These are phyloP conservation scores for Philopotamus ludificatus DNA, from an alignment of 1,140 invertebrate genomes.

Conservation along the genomic window DNA sequence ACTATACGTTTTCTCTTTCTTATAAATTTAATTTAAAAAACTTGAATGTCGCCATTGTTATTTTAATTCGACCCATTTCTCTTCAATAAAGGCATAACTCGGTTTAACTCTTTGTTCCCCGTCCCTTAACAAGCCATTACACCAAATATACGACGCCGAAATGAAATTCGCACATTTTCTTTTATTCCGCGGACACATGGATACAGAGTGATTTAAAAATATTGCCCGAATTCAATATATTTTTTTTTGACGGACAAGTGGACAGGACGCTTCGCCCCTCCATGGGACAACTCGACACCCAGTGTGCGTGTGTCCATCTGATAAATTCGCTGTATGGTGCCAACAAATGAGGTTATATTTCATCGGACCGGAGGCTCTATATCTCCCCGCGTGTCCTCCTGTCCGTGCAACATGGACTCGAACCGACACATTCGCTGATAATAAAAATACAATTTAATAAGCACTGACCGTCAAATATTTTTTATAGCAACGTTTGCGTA, in stretches of 20 bases:
- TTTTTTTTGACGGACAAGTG: too few relatives aligned
- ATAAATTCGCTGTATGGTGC: slow-evolving; percentile 37
- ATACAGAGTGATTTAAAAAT: too few relatives aligned
- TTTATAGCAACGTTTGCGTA: too few relatives aligned
- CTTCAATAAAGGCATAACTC: slow-evolving; percentile 22
- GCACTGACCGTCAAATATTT: too few relatives aligned
- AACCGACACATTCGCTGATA: too few relatives aligned
- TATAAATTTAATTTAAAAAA: too few relatives aligned
- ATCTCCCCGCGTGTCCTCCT: background rate
- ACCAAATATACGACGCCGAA: slow-evolving; percentile 24
- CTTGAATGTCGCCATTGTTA: slow-evolving; percentile 25
- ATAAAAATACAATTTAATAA: too few relatives aligned
- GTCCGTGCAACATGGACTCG: too few relatives aligned
- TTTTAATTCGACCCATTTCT: slow-evolving; percentile 28
- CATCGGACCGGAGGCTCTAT: slow-evolving; percentile 19
- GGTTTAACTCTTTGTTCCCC: slow-evolving; percentile 23
- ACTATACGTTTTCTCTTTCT: too few relatives aligned
- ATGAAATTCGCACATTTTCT: slow-evolving; percentile 16
- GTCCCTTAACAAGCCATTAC: slow-evolving; percentile 27
- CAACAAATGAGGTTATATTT: slow-evolving; percentile 40
- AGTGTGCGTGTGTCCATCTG: slow-evolving; percentile 37
- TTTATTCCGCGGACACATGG: background rate
- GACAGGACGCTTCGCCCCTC: too few relatives aligned
- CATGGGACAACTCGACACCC: too few relatives aligned
- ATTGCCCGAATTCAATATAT: too few relatives aligned